phyloP scores from a whole-genome alignment of 64 coral and sea anemone genomes.

The Dendrophyllia cribrosa region DNA sequence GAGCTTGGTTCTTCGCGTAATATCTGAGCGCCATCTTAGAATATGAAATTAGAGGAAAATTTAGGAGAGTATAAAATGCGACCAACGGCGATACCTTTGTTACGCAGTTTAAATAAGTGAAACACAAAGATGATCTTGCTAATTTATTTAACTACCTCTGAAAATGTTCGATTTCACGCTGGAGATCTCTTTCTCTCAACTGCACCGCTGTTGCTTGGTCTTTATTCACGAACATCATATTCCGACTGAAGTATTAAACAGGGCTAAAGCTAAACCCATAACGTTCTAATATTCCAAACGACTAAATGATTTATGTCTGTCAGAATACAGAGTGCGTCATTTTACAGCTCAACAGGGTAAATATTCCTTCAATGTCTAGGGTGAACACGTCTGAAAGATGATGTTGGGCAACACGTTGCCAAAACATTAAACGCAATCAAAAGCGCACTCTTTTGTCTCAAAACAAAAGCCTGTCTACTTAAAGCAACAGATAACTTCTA shows the following conservation, averaged over 20 bases:
- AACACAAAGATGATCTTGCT: slow-evolving; percentile 41
- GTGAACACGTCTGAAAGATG: too few species aligned
- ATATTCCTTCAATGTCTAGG: too few species aligned
- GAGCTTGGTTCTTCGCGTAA: neutral
- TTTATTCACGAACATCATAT: neutral
- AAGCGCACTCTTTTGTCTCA: too few species aligned
- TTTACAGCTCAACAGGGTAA: too few species aligned
- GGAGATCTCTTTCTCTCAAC: neutral
- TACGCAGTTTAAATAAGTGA: neutral
- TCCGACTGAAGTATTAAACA: neutral
- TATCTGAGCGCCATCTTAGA: neutral
- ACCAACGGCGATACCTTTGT: neutral
- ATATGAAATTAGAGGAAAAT: too few species aligned
- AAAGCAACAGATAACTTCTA: too few species aligned
- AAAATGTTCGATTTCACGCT: slow-evolving; percentile 40
- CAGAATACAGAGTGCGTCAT: too few species aligned
- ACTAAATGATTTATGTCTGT: too few species aligned
- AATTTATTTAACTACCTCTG: slow-evolving; percentile 54
- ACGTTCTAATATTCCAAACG: neutral
- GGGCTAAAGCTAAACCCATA: neutral
- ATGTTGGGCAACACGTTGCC: too few species aligned
- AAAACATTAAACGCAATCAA: too few species aligned
- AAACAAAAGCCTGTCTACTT: too few species aligned
- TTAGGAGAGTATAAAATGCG: too few species aligned
- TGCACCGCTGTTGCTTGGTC: neutral